Base-by-base conservation (phyloP, 2,888 invertebrate genomes). In the Argyra leucocephala region DNA sequence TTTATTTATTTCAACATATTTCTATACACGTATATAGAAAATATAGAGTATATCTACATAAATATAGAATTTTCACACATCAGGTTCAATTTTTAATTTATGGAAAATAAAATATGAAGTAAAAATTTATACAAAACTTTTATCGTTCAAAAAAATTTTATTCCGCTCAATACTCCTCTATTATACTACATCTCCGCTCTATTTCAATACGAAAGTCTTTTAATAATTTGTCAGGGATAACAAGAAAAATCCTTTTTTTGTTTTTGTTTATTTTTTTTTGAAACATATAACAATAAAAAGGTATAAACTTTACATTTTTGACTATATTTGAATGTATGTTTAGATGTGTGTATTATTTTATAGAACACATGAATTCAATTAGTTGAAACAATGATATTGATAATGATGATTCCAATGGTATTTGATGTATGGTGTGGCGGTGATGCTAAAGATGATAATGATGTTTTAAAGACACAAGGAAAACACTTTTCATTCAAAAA, bases 291-390 rank as follows among this genome's bases (percentile, higher is more conserved):
- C 37, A 48, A 48, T 48, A 48, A 5, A n/a, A 48, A 48, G 48
- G 48, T 48, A 18, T n/a, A 48, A 18, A 37, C 18, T 48, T 48
- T 48, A 18, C 5, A 5, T 48, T 48, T 48, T 48, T 48, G 7
- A 1, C 18, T 48, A n/a, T 18, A 3, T 6, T 48, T 10, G 10
- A 31, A 31, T 10, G 31, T 31, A 10, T 31, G 31, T 48, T 48
- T 48, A n/a, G n/a, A n/a, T 48, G 48, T 48, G 48, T 48, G 48
- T 15, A 5, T 2, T 48, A 5, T 48, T 18, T 18, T 18, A 48
- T 48, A 48, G n/a, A 48, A 48, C 48, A 48, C 18, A 48, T 18
- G 48, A 48, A 48, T 48, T 48, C 48, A 48, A 48, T 48, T 48
- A 48, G 48, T 48, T 18, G 18, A 48, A 48, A 48, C 12, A n/a